Evolutionary conservation across 2,888 invertebrate species (phyloP).

Genomic region (Isotomurus palustris): DNA sequence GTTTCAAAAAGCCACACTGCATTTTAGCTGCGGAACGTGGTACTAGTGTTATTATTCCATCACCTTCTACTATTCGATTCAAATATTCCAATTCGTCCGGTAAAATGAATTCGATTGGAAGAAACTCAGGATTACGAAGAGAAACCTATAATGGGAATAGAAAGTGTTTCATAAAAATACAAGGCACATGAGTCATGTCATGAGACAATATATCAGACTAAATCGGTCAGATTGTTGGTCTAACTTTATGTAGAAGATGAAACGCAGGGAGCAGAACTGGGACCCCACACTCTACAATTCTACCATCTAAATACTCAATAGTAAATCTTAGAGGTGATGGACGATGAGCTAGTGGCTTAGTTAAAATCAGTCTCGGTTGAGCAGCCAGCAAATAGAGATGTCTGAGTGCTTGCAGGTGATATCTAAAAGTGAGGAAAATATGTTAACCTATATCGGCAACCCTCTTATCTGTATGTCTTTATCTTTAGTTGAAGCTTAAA

Average conservation of each 20-base stretch:
- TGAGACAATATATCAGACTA: not conserved
- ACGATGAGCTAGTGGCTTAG: constrained; percentile 50
- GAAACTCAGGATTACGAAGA: constrained; percentile 26
- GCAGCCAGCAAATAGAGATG: constrained; percentile 93
- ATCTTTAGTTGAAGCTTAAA: too few species aligned
- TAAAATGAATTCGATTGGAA: constrained; percentile 37
- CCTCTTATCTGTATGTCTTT: too few species aligned
- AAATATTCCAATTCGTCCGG: constrained; percentile 36
- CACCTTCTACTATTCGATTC: constrained; percentile 39
- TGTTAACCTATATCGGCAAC: too few species aligned
- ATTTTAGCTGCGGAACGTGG: constrained; percentile 30
- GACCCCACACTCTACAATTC: constrained; percentile 27
- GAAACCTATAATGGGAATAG: too few species aligned
- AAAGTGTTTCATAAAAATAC: too few species aligned
- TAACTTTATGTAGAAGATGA: constrained; percentile 36
- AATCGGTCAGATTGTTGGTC: not conserved
- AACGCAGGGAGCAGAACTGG: constrained; percentile 44
- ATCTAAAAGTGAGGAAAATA: constrained; percentile 57
- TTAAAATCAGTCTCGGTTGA: constrained; percentile 81
- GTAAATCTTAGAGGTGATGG: constrained; percentile 29
- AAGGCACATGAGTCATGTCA: not conserved
- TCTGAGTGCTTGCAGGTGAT: constrained; percentile 93
- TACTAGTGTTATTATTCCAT: constrained; percentile 37
- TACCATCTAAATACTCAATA: constrained; percentile 42
- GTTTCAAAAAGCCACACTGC: constrained; percentile 35